These are phyloP conservation scores for Drosophila nigrodunni DNA, from an alignment of 1,140 invertebrate genomes.

Conservation along the genomic window DNA sequence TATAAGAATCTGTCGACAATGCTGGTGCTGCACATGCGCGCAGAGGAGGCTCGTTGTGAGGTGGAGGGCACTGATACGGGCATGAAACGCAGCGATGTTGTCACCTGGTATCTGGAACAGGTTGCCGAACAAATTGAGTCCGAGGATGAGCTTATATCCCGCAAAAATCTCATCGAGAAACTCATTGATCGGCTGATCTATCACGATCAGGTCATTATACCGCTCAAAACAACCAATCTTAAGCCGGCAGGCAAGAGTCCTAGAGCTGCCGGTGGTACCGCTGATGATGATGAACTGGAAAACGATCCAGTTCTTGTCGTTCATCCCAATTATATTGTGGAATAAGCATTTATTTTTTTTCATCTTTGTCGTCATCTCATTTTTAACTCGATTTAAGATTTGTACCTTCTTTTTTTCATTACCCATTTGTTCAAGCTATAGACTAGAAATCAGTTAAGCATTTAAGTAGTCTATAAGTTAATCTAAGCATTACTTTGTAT, in stretches of 20 bases:
- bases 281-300: constrained; percentile 86
- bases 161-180: constrained; percentile 97
- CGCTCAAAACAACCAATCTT: constrained; percentile 90
- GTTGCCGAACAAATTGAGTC: constrained; percentile 94
- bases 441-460: constrained; percentile 5
- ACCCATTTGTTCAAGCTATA: not conserved
- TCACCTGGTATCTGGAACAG: constrained; percentile 97
- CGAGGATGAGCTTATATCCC: constrained; percentile 95
- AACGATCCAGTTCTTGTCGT: constrained; percentile 96
- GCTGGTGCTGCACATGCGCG: constrained; percentile 94
- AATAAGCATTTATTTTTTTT: constrained; percentile 80
- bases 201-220: constrained; percentile 95
- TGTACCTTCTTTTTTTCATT: constrained; percentile 18
- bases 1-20: constrained; percentile 97
- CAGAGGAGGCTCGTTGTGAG: constrained; percentile 90
- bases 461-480: constrained; percentile 1
- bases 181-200: constrained; percentile 97
- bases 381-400: constrained; percentile 18
- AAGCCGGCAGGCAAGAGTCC: constrained; percentile 85
- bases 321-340: constrained; percentile 97
- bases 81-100: constrained; percentile 92
- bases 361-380: not conserved
- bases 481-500: constrained; percentile 3
- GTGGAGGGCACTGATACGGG: constrained; percentile 88
- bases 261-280: constrained; percentile 52